Base-by-base conservation (phyloP, 1,140 invertebrate genomes). In the Papilio polytes region DNA sequence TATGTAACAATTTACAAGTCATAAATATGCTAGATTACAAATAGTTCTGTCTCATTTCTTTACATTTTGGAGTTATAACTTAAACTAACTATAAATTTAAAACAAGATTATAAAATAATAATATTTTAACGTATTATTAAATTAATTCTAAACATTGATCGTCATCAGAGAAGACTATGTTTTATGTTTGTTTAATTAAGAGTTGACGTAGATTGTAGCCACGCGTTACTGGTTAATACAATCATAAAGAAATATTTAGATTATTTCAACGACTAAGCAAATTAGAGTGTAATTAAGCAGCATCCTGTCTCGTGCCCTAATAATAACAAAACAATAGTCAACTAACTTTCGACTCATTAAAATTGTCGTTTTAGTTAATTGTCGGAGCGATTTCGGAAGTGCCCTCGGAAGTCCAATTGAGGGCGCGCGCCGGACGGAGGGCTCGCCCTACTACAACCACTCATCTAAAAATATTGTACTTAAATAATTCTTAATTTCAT, bases 361-460 rank as follows among this genome's bases (percentile, higher is more conserved):
- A 91, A 92, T 88, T 87, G 89, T 92, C 89, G 90, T 87, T 90
- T 83, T 82, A 82, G 87, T 88, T 91, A 89, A 88, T 89, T 90
- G 89, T 86, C 83, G 88, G 90, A 91, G 87, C 89, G 91, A 92
- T 92, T 93, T 94, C 93, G 92, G 93, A 94, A 93, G 92, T 86
- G 87, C 85, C 86, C 84, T 94, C 92, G 93, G 93, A 94, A 94
- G 93, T 94, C 89, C 93, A 94, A 94, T 94, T 94, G 92, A 88
- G 93, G 90, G 86, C 92, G 89, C 88, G 87, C 85, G 80, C 91
- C 93, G 93, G 93, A 94, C 91, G 91, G 84, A 85, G 85, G 85
- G 85, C 85, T 82, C 83, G 85, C 85, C 85, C 82, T 84, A 89
- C 90, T 93, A 89, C 91, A 92, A 93, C 89, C 86, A 87, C 88